phyloP scores from a whole-genome alignment of 2,113 vertebrate species.

The Spheniscus mendiculus region DNA sequence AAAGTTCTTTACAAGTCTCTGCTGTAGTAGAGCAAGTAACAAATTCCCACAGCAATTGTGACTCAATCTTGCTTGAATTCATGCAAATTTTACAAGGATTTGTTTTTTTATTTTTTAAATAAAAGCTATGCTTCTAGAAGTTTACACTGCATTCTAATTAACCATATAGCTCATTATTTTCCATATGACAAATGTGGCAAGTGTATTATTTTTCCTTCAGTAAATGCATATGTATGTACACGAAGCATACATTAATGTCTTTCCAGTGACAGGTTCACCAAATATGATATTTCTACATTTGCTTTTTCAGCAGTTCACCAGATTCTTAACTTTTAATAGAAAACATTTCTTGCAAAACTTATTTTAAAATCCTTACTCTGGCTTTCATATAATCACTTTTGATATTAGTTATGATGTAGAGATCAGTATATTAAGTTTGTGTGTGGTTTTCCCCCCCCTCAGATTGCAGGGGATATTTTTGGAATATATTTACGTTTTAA shows the following conservation, averaged over 20 bases:
- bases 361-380: background rate
- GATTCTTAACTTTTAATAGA: background rate
- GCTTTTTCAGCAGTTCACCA: background rate
- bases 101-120: background rate
- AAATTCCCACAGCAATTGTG: background rate
- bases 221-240: background rate
- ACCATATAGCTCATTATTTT: background rate
- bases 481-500: background rate
- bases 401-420: background rate
- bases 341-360: background rate
- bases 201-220: background rate
- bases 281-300: background rate
- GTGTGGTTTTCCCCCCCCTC: accelerated
- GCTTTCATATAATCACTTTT: background rate
- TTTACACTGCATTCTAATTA: background rate
- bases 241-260: background rate
- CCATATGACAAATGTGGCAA: background rate
- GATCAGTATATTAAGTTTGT: background rate
- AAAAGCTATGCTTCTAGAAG: background rate
- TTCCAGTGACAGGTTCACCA: background rate
- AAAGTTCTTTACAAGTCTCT: background rate
- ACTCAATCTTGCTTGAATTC: background rate
- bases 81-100: background rate
- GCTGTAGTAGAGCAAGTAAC: background rate
- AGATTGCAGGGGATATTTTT: background rate